phyloP scores from a whole-genome alignment of 2,888 invertebrate genomes.

The Iselma pallidipennis region DNA sequence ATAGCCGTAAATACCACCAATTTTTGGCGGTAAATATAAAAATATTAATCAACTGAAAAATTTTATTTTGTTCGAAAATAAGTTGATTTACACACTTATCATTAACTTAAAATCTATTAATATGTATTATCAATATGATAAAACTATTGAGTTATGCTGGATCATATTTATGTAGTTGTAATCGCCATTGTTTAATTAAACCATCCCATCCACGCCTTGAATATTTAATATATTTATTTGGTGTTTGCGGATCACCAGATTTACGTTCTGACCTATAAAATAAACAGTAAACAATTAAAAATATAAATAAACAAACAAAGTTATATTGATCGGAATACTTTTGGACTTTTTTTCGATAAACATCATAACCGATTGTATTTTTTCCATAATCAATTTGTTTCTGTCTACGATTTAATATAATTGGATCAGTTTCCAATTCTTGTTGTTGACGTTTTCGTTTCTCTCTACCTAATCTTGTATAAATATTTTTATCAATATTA shows the following conservation, averaged over 20 bases:
- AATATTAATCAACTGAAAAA: too few relatives aligned
- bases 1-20: not conserved
- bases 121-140: not conserved
- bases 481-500: not conserved
- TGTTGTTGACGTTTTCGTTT: constrained; percentile 13
- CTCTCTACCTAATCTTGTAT: constrained; percentile 16
- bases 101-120: too few relatives aligned
- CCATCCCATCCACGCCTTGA: constrained; percentile 94
- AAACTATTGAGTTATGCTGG: constrained; percentile 42
- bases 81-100: too few relatives aligned
- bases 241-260: constrained; percentile 83
- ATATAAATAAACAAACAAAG: constrained; percentile 7
- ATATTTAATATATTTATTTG: constrained; percentile 84
- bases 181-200: constrained; percentile 84
- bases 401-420: constrained; percentile 74
- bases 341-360: constrained; percentile 71
- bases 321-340: constrained; percentile 57
- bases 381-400: constrained; percentile 96
- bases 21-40: not conserved
- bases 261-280: constrained; percentile 63
- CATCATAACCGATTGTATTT: constrained; percentile 85
- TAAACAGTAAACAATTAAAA: constrained; percentile 10
- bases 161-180: constrained; percentile 81
- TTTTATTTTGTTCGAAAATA: too few relatives aligned
- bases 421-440: constrained; percentile 70